These are phyloP conservation scores for Nomia melanderi DNA, from an alignment of 1,140 invertebrate genomes.

Conservation along the genomic window DNA sequence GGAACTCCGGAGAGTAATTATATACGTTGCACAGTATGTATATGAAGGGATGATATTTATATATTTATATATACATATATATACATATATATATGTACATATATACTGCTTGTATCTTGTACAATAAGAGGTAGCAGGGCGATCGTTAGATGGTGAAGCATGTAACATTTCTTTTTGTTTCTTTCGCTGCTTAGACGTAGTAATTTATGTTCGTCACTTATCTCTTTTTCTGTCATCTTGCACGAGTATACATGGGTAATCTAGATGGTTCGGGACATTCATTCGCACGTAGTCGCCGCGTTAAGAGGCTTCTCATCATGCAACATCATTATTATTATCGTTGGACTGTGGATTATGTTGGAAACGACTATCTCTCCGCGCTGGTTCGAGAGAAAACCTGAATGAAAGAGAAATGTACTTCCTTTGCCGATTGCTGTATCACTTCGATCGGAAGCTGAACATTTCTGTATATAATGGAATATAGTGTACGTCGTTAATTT, in stretches of 20 bases:
- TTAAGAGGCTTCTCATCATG: conserved; percentile 38
- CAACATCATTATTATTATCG: conserved; percentile 43
- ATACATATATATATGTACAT: too few species aligned
- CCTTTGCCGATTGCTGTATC: too few species aligned
- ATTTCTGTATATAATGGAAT: too few species aligned
- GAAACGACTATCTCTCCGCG: too few species aligned
- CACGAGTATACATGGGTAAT: conserved; percentile 32
- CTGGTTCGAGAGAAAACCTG: too few species aligned
- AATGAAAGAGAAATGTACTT: too few species aligned
- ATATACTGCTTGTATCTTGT: conserved; percentile 23
- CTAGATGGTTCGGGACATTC: background rate
- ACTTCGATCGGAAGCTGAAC: too few species aligned
- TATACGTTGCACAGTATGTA: conserved; percentile 15
- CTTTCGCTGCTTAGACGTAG: conserved; percentile 39
- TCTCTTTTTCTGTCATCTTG: conserved; percentile 26
- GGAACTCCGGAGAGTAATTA: conserved; percentile 15
- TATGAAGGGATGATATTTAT: background rate
- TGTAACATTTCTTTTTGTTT: conserved; percentile 38
- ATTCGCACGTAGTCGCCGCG: conserved; percentile 15
- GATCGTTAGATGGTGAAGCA: conserved; percentile 19
- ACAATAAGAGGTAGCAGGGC: conserved; percentile 13
- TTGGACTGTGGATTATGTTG: conserved; percentile 12
- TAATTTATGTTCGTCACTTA: conserved; percentile 34
- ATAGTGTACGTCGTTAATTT: too few species aligned
- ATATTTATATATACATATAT: too few species aligned